Evolutionary conservation across 2,113 vertebrate species (phyloP), one percentile per base, ranked within the genome.

Genomic region (Xenopus borealis): DNA sequence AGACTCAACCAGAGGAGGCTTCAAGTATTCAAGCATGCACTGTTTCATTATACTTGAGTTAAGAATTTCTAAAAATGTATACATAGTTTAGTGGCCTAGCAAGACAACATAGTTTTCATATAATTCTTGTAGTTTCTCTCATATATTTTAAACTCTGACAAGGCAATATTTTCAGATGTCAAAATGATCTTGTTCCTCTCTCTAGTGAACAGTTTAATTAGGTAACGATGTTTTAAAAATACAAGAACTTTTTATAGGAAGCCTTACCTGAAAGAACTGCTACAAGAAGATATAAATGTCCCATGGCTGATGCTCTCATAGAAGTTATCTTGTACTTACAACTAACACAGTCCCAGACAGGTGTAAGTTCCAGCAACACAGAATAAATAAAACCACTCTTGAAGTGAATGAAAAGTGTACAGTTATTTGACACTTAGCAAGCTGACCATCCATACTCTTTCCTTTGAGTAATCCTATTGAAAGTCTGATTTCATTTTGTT

Each of bases 401-500:
- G 2, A 19, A n/a, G 6, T 9, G 19, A 20, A 69, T 33, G 66
- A 30, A 75, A 55, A 27, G 23, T 27, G 23, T 27, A 68, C 57
- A 10, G 66, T 75, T 69, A 75, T 66, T 45, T 69, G 66, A 62
- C 62, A 75, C 62, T 75, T 33, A 62, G 23, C 66, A 18, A 47
- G 17, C 53, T 62, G 23, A 27, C 58, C 45, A 23, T 68, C 66
- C 59, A 52, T 19, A 57, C 66, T 63, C 66, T 66, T 67, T n/a
- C n/a, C 61, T 69, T 33, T 12, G 7, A 75, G 66, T 75, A 69
- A 69, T 75, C 66, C 17, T 47, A 62, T 75, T 75, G 53, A 69
- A 69, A 44, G 47, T 53, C 66, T 53, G 73, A 75, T 75, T 69
- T 69, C 13, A 75, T 75, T 57, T 69, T 62, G 53, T n/a, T 53